Percentiles rank a stretch among this genome's conserved stretches.
phyloP scores from a whole-genome alignment of 2,888 invertebrate species.

The Pocota personata region DNA sequence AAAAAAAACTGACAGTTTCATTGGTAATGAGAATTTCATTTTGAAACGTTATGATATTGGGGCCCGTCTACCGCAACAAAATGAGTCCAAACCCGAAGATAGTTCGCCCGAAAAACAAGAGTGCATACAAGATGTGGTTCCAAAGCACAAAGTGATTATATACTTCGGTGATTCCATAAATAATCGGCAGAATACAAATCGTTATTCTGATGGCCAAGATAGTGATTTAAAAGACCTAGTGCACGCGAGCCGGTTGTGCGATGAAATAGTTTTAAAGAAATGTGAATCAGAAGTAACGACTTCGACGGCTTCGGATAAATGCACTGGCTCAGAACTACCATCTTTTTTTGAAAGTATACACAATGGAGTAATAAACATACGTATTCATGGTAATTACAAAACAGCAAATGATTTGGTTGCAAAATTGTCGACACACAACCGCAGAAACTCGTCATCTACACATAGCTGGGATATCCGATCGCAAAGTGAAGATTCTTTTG shows the following conservation, averaged over 20 bases:
- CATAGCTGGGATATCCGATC: constrained; percentile 67
- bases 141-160: constrained; percentile 87
- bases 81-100: background rate
- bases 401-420: constrained; percentile 86
- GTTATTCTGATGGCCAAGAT: constrained; percentile 34
- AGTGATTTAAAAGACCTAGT: constrained; percentile 63
- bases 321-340: constrained; percentile 82
- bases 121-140: constrained; percentile 69
- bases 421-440: constrained; percentile 80
- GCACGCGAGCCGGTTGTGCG: constrained; percentile 74
- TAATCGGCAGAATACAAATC: constrained; percentile 74
- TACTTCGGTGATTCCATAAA: constrained; percentile 88
- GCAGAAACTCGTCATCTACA: constrained; percentile 74
- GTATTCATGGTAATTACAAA: constrained; percentile 86
- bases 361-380: constrained; percentile 85
- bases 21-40: constrained; percentile 83
- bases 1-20: constrained; percentile 42
- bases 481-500: constrained; percentile 84
- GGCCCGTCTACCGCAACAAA: constrained; percentile 73
- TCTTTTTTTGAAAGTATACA: constrained; percentile 82
- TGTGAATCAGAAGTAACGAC: constrained; percentile 52
- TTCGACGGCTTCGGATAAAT: constrained; percentile 19
- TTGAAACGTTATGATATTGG: constrained; percentile 82
- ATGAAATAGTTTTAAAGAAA: constrained; percentile 73
- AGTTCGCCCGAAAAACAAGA: constrained; percentile 78